Base-by-base conservation (phyloP, 1,140 invertebrate species). In the Cydia amplana region DNA sequence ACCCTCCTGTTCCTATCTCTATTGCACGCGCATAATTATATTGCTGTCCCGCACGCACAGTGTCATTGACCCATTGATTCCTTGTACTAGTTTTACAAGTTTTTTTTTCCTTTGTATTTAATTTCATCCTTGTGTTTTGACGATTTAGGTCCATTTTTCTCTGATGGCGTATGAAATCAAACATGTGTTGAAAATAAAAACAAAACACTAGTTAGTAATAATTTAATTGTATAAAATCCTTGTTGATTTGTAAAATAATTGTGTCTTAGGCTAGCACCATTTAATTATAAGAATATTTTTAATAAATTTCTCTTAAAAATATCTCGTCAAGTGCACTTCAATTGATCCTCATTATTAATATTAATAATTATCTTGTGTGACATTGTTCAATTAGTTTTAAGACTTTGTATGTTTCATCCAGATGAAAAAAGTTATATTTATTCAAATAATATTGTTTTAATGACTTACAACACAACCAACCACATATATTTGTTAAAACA, bases 151-250 rank as follows among this genome's bases (percentile, higher is more conserved):
- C 28, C 1, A 2, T 32, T 6, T 6, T 6, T 40, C 36, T 40
- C 36, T 9, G 36, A 40, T 9, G 36, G 36, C 36, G 36, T 10
- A 40, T 40, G 36, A 40, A 40, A 40, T 40, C 36, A 40, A 40
- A 40, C 36, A 51, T 51, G 49, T 1, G 20, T 18, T 9, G 6
- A 55, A 25, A 67, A 67, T 67, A 32, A 67, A 28, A 70, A 70
- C 65, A n/a, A n/a, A 70, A 36, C 23, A 36, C 25, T 70, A 70
- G 65, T 70, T 70, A 70, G 65, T 70, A 70, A 70, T 25, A 63
- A 60, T 55, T 74, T 63, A 74, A 60, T 74, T 60, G 51, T 28
- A 74, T 74, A 74, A 74, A 60, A 74, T 64, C 4, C 28, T 74
- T 28, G 23, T 74, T 74, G 73, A 60, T 40, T 70, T 40, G n/a